Base-by-base conservation (phyloP, 2,888 invertebrate genomes). In the Nemotelus nigrinus region DNA sequence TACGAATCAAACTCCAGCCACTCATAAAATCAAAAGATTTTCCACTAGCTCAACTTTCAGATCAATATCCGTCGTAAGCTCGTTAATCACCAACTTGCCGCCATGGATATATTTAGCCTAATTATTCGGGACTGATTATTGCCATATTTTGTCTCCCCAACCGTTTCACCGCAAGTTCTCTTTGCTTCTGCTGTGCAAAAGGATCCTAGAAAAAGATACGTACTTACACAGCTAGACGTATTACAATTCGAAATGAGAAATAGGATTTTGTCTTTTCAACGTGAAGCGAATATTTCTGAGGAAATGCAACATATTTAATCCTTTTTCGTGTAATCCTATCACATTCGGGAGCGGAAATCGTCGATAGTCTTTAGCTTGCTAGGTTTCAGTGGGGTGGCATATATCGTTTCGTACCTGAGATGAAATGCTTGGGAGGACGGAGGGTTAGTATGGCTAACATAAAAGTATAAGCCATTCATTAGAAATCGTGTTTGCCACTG, bases 71-170 rank as follows among this genome's bases (percentile, higher is more conserved):
- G 10, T 43, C 47, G 4, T 70, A 43, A 70, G 70, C 70, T 70
- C 53, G 55, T 70, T 70, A 55, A 70, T 70, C 43, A 70, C 10
- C 8, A 70, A 70, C 44, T 2, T 53, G 39, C 55, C 43, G 5
- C 53, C 43, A 55, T 53, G 53, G 25, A 25, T 43, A 53, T 41
- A 8, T 72, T 57, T 47, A 25, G 47, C 60, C 74, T 60, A 74
- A 74, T 74, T 74, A 74, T 48, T 44, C 63, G 39, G 25, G 63
- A 74, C 60, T 57, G 10, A 55, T 41, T 44, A 70, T 70, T 25
- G 25, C 25, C 25, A 25, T 25, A 25, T 25, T 25, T 25, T 25
- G 25, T 25, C 25, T 25, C 25, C 25, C 25, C 25, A 25, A 25
- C 25, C 25, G 25, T 25, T 25, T 25, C 25, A 25, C 25, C 25